Evolutionary conservation across 2,113 vertebrate genomes (phyloP).

Genomic region (Isurus oxyrinchus): DNA sequence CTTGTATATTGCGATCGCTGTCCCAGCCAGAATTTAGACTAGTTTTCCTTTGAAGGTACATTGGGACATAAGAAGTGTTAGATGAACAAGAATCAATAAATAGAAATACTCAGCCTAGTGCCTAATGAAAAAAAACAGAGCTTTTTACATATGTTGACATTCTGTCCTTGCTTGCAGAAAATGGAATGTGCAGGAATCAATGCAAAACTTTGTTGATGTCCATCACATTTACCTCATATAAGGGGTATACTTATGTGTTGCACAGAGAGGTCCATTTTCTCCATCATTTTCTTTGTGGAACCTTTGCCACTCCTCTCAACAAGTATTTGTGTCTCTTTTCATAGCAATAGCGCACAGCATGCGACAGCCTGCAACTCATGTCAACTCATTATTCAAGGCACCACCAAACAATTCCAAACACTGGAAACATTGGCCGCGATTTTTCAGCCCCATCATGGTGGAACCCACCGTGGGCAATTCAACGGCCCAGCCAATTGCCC

Average conservation of each 20-base stretch:
- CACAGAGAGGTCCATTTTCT: not conserved
- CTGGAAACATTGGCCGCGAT: too few species aligned
- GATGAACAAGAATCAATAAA: not conserved
- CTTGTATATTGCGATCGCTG: too few species aligned
- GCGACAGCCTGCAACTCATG: not conserved
- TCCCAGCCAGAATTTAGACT: too few species aligned
- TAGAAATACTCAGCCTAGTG: not conserved
- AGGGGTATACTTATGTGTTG: not conserved
- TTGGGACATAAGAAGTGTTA: too few species aligned
- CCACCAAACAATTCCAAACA: not conserved
- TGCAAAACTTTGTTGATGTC: not conserved
- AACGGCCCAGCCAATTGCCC: too few species aligned
- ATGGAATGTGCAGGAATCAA: not conserved
- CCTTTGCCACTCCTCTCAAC: not conserved
- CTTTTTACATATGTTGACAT: not conserved
- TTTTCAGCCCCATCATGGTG: too few species aligned
- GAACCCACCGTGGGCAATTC: too few species aligned
- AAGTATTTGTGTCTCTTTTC: not conserved
- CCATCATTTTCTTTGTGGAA: not conserved
- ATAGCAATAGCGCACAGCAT: not conserved
- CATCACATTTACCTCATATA: not conserved
- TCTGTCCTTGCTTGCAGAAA: not conserved
- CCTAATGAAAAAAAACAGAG: not conserved
- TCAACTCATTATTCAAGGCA: not conserved
- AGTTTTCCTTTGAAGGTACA: too few species aligned